phyloP scores from a whole-genome alignment of 1,140 invertebrate species.

The Drosophila tani region DNA sequence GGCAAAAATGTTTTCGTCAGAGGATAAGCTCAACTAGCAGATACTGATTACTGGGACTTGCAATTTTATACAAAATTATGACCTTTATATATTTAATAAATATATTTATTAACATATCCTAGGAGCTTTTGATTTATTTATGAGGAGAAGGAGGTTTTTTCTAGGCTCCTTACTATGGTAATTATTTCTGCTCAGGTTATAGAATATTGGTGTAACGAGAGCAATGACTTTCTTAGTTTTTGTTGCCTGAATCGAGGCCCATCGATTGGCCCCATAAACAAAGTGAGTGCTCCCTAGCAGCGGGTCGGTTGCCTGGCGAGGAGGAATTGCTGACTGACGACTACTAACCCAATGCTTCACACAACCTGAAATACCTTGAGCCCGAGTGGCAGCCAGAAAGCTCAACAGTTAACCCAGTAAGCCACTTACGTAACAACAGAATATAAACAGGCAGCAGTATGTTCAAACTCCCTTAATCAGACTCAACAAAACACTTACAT shows the following conservation, averaged over 20 bases:
- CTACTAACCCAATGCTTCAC: conserved; percentile 30
- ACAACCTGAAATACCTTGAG: conserved; percentile 17
- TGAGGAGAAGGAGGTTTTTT: too few species aligned
- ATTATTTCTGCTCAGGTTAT: too few species aligned
- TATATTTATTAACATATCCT: too few species aligned
- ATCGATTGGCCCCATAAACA: conserved; percentile 28
- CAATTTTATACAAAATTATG: conserved; percentile 1
- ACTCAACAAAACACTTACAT: not conserved
- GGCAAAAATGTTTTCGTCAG: too few species aligned
- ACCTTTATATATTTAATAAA: not conserved
- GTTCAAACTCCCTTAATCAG: not conserved
- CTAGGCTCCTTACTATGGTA: too few species aligned
- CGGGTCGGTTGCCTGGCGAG: conserved; percentile 18
- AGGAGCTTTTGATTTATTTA: too few species aligned
- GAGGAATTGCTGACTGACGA: not conserved
- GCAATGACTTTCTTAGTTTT: not conserved
- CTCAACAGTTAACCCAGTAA: conserved; percentile 11
- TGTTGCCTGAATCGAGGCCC: not conserved
- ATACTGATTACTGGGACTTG: too few species aligned
- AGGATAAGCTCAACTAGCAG: too few species aligned
- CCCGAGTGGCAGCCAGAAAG: not conserved
- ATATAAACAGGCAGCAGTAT: not conserved
- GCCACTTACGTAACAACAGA: conserved; percentile 18
- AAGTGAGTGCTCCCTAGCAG: conserved; percentile 18
- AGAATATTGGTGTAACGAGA: not conserved